Base-by-base conservation (phyloP, 2,888 invertebrate genomes). In the Limnephilus lunatus region DNA sequence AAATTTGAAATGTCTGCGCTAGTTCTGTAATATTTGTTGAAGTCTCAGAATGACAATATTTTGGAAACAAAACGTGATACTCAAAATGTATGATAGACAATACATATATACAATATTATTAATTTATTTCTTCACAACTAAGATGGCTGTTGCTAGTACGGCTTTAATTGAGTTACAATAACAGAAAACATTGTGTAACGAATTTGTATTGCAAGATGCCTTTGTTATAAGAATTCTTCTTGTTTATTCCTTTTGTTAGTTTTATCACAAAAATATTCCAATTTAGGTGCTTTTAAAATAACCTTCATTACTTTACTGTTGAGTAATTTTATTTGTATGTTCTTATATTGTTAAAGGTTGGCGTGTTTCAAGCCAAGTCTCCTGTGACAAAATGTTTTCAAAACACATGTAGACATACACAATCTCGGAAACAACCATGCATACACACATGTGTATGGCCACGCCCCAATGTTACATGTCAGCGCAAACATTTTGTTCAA, bases 111-210 rank as follows among this genome's bases (percentile, higher is more conserved):
- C 9, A 39, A 83, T n/a, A 68, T 68, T 68, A 68, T 68, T 68
- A 68, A 86, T 86, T 86, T 86, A 86, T 86, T 86, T 44, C 25
- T 15, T 86, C 48, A 48, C 44, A 30, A 35, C 35, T 83, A 83
- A 83, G 44, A 85, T 32, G 83, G 90, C 82, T 90, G 83, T 90
- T 90, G 32, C 82, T 25, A 83, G 25, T 68, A 83, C 19, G 90
- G 90, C 90, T 90, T 90, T 90, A 90, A 90, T 90, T 90, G 85
- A 85, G 5, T 82, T 44, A 90, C 48, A 48, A 48, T 44, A 48
- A 30, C 81, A 68, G 81, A 14, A 14, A 39, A 80, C 89, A 89
- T 89, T 32, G 80, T 44, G 68, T 25, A 19, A 89, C 83, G 5
- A 35, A 14, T 83, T 35, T 83, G 83, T 15, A 19, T 31, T 83